Conservation (phyloP, 2,888 invertebrate species). For the Zonitis immaculata region DNA sequence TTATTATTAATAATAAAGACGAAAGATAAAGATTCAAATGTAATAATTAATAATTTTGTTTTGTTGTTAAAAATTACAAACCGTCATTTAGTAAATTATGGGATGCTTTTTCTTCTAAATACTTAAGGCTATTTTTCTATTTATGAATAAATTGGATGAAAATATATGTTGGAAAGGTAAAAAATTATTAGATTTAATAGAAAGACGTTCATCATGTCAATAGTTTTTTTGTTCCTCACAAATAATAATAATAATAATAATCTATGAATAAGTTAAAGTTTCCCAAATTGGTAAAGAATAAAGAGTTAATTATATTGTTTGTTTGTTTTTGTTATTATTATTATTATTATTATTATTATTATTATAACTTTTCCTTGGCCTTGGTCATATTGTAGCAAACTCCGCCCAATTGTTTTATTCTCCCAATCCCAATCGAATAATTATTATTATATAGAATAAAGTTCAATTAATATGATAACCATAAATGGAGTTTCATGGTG, state of each 20-base stretch:
- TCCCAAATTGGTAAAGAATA: background rate
- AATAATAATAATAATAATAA: no score
- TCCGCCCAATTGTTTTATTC: background rate
- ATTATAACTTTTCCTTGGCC: no score
- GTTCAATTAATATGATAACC: background rate
- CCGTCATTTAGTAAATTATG: no score
- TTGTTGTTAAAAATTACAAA: no score
- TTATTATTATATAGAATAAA: background rate
- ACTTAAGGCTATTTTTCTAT: background rate
- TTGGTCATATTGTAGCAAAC: background rate
- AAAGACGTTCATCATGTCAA: background rate
- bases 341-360: no score
- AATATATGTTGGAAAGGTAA: background rate
- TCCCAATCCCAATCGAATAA: background rate
- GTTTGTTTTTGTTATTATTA: no score
- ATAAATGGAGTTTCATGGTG: background rate
- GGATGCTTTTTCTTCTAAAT: no score
- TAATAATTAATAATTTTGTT: no score
- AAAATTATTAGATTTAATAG: no score
- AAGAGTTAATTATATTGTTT: background rate
- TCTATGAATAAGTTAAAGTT: background rate
- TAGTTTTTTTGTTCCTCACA: background rate
- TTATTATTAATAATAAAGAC: no score
- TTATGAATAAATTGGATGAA: background rate
- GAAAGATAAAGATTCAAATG: no score